Evolutionary conservation across 2,797 vertebrate species (phyloP), one percentile per base, ranked within the genome.

Genomic region (Danio tinwini): DNA sequence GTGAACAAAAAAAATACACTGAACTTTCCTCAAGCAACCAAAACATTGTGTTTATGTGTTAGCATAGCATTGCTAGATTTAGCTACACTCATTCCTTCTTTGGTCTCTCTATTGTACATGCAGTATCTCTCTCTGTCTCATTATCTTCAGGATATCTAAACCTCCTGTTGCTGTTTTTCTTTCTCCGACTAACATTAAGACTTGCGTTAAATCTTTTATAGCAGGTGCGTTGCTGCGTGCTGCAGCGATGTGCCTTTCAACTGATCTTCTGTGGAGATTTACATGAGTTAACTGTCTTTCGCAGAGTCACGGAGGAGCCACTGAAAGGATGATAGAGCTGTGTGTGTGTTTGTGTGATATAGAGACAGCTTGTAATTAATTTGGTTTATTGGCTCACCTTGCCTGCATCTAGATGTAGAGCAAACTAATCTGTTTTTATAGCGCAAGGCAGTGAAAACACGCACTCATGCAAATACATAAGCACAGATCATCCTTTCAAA

Each of bases 361-460:
- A 45, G 42, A 63, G 78, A 76, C 56, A 55, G 73, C 69, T 65
- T 39, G 64, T 75, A 81, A 84, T 77, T 81, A 72, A 71, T 77
- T 61, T 72, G 58, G 56, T 77, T 65, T 73, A 72, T 83, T 61
- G 47, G 59, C 55, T 84, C 69, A 76, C 74, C 74, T 77, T 78
- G 65, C 44, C 64, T 19, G 14, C 44, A 17, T 76, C 44, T 61
- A 53, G 49, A 72, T 65, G 42, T 80, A 64, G 49, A 63, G 69
- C 40, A 73, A 80, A 80, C 69, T 80, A 80, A 80, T 80, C 69
- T 73, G 69, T 71, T 80, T 80, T 65, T 72, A 73, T 73, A 65
- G 59, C 49, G 39, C n/a, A 58, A 64, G 40, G 52, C 77, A 72
- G 59, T 65, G 55, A 73, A 73, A 79, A 65, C 68, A 65, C 17